Conservation (phyloP, 35 echinoderm and acorn worm genomes). For the Eucidaris tribuloides region DNA sequence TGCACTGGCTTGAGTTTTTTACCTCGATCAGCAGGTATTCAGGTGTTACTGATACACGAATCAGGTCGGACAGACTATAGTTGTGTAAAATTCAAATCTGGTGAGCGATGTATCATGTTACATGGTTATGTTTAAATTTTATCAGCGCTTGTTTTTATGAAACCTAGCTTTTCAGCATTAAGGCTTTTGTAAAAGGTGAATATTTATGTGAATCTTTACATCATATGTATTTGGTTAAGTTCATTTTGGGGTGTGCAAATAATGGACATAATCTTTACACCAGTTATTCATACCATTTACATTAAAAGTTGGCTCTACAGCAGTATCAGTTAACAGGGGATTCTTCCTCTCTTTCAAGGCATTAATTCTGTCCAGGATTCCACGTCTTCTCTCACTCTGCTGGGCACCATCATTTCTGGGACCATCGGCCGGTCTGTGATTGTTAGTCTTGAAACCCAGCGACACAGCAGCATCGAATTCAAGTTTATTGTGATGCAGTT, state of each 20-base stretch:
- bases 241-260: background rate
- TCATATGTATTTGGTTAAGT: background rate
- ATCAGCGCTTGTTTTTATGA: no score
- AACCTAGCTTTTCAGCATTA: background rate
- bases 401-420: background rate
- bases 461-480: background rate
- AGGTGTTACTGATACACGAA: no score
- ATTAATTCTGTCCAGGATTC: background rate
- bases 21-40: no score
- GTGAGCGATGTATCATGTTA: no score
- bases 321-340: background rate
- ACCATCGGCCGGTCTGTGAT: background rate
- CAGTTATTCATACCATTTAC: constrained; percentile 7
- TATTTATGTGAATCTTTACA: background rate
- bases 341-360: background rate
- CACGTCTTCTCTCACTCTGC: background rate
- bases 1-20: no score
- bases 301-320: background rate
- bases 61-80: no score
- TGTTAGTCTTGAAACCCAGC: background rate
- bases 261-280: no score
- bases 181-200: background rate
- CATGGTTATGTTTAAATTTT: no score
- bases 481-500: background rate
- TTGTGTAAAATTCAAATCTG: no score